A percentile compares a stretch with the other conserved stretches of the same genome.
phyloP scores from a whole-genome alignment of 92 coral and sea anemone species.

The Hydrozoanthus gracilis region DNA sequence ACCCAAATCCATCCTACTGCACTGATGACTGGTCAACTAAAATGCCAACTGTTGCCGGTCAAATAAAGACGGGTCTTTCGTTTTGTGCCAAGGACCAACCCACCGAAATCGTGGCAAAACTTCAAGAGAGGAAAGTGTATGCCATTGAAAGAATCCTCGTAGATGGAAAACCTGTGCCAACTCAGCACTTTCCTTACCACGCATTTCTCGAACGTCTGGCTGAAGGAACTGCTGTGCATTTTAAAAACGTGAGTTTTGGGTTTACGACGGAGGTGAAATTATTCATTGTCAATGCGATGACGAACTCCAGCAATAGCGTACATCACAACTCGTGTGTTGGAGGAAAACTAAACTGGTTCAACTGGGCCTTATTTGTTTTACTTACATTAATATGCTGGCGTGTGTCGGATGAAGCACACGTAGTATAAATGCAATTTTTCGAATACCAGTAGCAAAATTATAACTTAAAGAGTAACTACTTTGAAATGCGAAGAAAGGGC shows the following conservation, averaged over 20 bases:
- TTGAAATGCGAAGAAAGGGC: too few relatives aligned
- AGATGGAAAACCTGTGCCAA: not conserved
- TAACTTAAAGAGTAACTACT: too few relatives aligned
- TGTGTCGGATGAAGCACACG: too few relatives aligned
- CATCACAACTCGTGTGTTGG: too few relatives aligned
- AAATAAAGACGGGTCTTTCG: conserved; percentile 2
- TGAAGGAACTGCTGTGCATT: conserved; percentile 35
- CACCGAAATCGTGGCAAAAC: not conserved
- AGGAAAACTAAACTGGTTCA: too few relatives aligned
- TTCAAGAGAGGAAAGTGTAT: not conserved
- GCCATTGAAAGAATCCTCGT: not conserved
- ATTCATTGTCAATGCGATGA: not conserved
- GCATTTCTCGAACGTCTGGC: not conserved
- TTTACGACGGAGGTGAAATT: conserved; percentile 34
- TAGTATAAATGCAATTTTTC: too few relatives aligned
- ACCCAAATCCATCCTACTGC: conserved; percentile 42
- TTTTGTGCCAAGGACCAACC: conserved; percentile 22
- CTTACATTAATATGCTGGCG: too few relatives aligned
- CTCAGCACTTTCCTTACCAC: conserved; percentile 1
- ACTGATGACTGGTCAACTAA: conserved; percentile 10
- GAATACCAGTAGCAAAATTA: too few relatives aligned
- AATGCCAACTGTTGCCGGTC: conserved; percentile 24
- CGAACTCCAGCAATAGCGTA: too few relatives aligned
- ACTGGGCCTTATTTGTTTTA: too few relatives aligned
- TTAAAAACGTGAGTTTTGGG: conserved; percentile 6